phyloP scores from a whole-genome alignment of 2,797 vertebrate species.

The Oreochromis mossambicus region DNA sequence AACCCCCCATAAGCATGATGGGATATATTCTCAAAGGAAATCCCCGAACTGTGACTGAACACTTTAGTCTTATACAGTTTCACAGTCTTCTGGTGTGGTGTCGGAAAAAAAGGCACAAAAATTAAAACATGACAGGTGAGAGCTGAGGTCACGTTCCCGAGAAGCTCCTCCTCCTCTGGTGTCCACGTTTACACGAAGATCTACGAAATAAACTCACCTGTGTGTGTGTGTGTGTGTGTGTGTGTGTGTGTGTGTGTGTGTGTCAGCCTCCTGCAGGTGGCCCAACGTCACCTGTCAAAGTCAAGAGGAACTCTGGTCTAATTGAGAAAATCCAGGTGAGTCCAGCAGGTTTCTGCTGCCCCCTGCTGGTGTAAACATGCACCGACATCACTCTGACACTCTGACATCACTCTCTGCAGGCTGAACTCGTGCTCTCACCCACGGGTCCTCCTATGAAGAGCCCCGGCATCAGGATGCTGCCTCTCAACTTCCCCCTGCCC shows the following conservation, averaged over 20 bases:
- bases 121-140: neutral
- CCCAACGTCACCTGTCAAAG: slow-evolving; percentile 41
- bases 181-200: neutral
- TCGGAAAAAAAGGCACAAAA: neutral
- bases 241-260: neutral
- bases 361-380: slow-evolving; percentile 14
- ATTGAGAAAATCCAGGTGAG: slow-evolving; percentile 80
- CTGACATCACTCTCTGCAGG: slow-evolving; percentile 42
- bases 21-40: neutral
- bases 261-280: slow-evolving; percentile 34
- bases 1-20: neutral
- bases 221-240: neutral
- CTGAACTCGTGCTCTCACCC: slow-evolving; percentile 66
- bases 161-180: neutral
- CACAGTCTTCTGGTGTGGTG: neutral
- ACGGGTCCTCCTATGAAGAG: slow-evolving; percentile 59
- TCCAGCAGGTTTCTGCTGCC: neutral
- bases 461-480: slow-evolving; percentile 53
- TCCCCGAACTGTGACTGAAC: neutral
- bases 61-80: neutral
- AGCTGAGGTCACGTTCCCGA: neutral
- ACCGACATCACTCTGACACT: neutral
- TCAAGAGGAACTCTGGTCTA: slow-evolving; percentile 74
- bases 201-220: neutral
- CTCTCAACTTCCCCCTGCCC: slow-evolving; percentile 16